phyloP scores from a whole-genome alignment of 2,888 invertebrate genomes.

The Liposcelis brunnea region DNA sequence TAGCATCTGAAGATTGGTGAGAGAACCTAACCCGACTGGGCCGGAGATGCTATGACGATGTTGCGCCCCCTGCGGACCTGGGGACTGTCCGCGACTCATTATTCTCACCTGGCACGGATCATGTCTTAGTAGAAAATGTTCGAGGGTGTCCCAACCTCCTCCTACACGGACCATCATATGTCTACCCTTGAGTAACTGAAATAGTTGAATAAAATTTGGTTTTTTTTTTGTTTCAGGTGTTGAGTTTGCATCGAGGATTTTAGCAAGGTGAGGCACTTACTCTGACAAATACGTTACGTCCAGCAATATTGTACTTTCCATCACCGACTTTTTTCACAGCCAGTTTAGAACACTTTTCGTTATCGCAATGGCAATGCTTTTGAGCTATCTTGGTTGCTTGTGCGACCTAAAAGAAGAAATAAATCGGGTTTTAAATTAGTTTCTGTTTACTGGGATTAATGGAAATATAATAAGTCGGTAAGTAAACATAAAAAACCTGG shows the following conservation, averaged over 20 bases:
- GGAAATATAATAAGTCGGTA: no score
- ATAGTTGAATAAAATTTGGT: slow-evolving; percentile 14
- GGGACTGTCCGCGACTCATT: slow-evolving; percentile 16
- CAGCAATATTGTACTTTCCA: slow-evolving; percentile 73
- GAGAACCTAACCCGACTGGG: slow-evolving; percentile 24
- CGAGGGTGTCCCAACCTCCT: slow-evolving; percentile 86
- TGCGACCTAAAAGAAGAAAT: slow-evolving; percentile 34
- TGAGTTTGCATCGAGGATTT: not conserved
- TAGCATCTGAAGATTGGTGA: slow-evolving; percentile 21
- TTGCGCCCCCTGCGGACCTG: slow-evolving; percentile 18
- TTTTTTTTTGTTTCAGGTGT: slow-evolving; percentile 10
- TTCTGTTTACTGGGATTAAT: no score
- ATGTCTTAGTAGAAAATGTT: slow-evolving; percentile 77
- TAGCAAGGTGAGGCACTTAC: slow-evolving; percentile 38
- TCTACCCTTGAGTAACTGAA: slow-evolving; percentile 69
- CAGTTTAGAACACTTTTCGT: slow-evolving; percentile 51
- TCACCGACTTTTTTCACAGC: slow-evolving; percentile 68
- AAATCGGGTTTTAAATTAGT: slow-evolving; percentile 10
- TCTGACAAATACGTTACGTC: slow-evolving; percentile 72
- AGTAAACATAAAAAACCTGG: no score
- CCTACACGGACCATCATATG: slow-evolving; percentile 94
- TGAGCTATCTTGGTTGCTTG: slow-evolving; percentile 53
- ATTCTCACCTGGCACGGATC: slow-evolving; percentile 53
- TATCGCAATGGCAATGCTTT: slow-evolving; percentile 54
- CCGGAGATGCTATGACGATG: slow-evolving; percentile 26